Percentiles rank a stretch among this genome's conserved stretches.
Evolutionary conservation across 2,888 invertebrate genomes (phyloP).

Genomic region (Chrysolina americana): DNA sequence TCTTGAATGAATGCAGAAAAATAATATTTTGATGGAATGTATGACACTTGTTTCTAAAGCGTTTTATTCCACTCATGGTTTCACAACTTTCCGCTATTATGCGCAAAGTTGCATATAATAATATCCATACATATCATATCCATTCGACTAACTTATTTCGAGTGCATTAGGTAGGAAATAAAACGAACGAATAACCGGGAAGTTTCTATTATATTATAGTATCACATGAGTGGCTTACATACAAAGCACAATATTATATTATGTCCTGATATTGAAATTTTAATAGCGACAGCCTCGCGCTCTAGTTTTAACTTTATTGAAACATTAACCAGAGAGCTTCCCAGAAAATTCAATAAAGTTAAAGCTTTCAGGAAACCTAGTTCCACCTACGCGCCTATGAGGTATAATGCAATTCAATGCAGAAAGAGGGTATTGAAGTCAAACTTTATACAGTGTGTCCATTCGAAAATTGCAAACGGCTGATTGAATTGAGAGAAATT

Average conservation of each 20-base stretch:
- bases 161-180: too few relatives aligned
- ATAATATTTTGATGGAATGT: too few relatives aligned
- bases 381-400: not conserved
- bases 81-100: too few relatives aligned
- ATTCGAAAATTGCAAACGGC: not conserved
- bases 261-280: not conserved
- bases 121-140: too few relatives aligned
- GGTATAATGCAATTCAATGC: not conserved
- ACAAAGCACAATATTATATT: not conserved
- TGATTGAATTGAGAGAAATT: too few relatives aligned
- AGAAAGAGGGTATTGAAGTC: not conserved
- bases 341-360: constrained; percentile 5
- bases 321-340: not conserved
- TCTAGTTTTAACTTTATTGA: not conserved
- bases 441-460: not conserved
- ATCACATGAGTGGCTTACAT: not conserved
- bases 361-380: not conserved
- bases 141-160: too few relatives aligned
- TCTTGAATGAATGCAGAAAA: too few relatives aligned
- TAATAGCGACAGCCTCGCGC: not conserved
- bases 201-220: constrained; percentile 1
- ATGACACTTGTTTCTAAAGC: too few relatives aligned
- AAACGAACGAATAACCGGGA: not conserved
- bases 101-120: too few relatives aligned
- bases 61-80: too few relatives aligned